These are phyloP conservation scores for Ephydatia muelleri DNA, from an alignment of 37 sponge, comb jelly and placozoan species.

Conservation along the genomic window DNA sequence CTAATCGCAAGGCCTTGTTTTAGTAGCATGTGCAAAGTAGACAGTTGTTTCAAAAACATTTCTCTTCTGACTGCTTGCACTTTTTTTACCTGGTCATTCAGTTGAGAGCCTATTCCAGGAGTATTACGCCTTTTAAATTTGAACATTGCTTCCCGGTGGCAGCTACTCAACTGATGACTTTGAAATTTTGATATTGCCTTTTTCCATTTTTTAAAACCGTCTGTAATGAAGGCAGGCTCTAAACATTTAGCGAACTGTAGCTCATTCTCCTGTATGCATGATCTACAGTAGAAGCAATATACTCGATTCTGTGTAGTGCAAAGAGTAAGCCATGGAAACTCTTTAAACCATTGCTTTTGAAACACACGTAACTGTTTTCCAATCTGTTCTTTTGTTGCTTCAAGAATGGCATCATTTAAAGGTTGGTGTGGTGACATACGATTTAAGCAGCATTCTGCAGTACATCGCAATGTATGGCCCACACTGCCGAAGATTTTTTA, in stretches of 20 bases:
- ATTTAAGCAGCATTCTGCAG: slow-evolving; percentile 1
- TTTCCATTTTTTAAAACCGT: slow-evolving; percentile 64
- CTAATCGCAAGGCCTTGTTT: slow-evolving; percentile 30
- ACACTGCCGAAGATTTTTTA: neutral
- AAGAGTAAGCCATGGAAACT: slow-evolving; percentile 35
- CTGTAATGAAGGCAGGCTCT: slow-evolving; percentile 27
- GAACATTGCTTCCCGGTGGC: slow-evolving; percentile 35
- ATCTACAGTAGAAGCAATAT: slow-evolving; percentile 52
- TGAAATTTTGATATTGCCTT: slow-evolving; percentile 46
- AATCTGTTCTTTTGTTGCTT: slow-evolving; percentile 1
- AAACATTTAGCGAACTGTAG: slow-evolving; percentile 28
- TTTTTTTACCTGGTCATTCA: slow-evolving; percentile 12
- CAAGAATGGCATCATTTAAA: slow-evolving; percentile 1
- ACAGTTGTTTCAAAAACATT: slow-evolving; percentile 32
- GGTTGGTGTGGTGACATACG: slow-evolving; percentile 1
- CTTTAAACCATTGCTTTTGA: slow-evolving; percentile 16
- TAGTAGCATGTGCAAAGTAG: slow-evolving; percentile 17
- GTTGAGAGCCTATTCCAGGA: slow-evolving; percentile 3
- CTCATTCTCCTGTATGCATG: neutral
- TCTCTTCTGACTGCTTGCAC: slow-evolving; percentile 11
- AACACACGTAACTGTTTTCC: slow-evolving; percentile 1
- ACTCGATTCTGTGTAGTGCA: slow-evolving; percentile 23
- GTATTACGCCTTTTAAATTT: slow-evolving; percentile 8
- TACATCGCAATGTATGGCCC: slow-evolving; percentile 1
- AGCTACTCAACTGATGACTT: slow-evolving; percentile 2